Conservation (phyloP, 2,888 invertebrate species). For the Vannuccia rotundouncinata region DNA sequence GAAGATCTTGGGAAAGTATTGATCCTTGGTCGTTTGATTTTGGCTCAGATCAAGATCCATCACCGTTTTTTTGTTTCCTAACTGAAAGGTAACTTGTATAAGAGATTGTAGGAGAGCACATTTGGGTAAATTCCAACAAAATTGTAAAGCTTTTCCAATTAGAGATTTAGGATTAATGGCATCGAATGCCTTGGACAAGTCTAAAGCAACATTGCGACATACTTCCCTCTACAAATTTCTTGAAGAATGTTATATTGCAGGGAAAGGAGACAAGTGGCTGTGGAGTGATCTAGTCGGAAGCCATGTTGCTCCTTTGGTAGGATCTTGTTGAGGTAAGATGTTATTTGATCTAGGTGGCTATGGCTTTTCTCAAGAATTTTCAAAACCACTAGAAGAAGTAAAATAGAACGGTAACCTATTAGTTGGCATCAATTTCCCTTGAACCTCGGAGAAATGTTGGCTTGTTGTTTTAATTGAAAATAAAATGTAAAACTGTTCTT, state of each 20-base stretch:
- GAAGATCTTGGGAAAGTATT: background rate
- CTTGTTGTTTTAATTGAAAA: constrained; percentile 1
- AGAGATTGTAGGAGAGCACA: background rate
- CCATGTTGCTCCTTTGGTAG: background rate
- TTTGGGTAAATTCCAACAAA: background rate
- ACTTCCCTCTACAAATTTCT: constrained; percentile 9
- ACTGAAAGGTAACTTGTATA: background rate
- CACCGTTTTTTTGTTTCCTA: background rate
- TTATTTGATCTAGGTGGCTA: background rate
- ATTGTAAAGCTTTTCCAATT: background rate
- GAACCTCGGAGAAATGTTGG: background rate
- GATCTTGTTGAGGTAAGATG: constrained; percentile 26
- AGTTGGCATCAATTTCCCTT: background rate
- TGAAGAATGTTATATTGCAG: constrained; percentile 4
- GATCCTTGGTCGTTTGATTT: background rate
- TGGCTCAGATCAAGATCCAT: constrained; percentile 2
- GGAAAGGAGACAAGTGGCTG: background rate
- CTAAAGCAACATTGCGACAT: constrained; percentile 3
- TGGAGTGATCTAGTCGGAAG: background rate
- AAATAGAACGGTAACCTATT: constrained; percentile 7
- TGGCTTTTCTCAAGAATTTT: background rate
- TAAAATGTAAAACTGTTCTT: background rate
- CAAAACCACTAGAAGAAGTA: constrained; percentile 1
- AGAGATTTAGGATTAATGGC: background rate
- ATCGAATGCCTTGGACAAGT: constrained; percentile 19